These are phyloP conservation scores for Tachystola acroxantha DNA, from an alignment of 2,888 invertebrate genomes.

Conservation along the genomic window DNA sequence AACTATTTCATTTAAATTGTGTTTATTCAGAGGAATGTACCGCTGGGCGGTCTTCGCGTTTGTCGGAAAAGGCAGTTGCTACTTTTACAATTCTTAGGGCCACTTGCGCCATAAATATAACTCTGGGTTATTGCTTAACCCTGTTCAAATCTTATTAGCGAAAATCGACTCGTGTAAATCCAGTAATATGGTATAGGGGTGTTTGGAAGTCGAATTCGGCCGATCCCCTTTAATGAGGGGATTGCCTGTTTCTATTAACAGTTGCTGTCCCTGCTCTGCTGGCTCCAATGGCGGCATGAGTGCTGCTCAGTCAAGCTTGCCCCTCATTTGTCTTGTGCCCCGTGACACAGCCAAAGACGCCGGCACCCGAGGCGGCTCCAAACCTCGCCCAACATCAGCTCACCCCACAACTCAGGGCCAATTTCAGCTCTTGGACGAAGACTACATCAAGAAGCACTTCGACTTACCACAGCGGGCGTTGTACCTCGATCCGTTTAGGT, in stretches of 20 bases:
- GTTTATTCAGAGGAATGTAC: no score
- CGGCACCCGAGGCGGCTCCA: conserved; percentile 10
- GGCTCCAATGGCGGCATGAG: conserved; percentile 16
- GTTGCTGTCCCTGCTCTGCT: conserved; percentile 55
- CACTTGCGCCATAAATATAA: no score
- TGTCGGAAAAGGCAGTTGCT: no score
- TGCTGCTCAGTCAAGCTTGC: conserved; percentile 30
- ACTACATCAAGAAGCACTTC: conserved; percentile 58
- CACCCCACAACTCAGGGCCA: conserved; percentile 20
- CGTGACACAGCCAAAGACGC: conserved; percentile 29
- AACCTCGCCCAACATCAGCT: conserved; percentile 20
- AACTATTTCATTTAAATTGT: no score
- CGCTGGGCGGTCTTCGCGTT: no score
- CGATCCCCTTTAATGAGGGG: no score
- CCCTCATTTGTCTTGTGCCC: conserved; percentile 62
- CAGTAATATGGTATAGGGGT: no score
- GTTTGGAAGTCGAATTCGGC: no score
- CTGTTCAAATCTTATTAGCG: no score
- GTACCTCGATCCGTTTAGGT: conserved; percentile 61
- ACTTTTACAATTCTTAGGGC: no score
- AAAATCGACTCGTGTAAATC: no score
- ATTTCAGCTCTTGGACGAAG: conserved; percentile 50
- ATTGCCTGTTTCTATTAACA: conserved; percentile 15
- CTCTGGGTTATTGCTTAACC: no score
- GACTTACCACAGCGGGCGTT: conserved; percentile 51